Percentiles rank a stretch among this genome's conserved stretches.
phyloP scores from a whole-genome alignment of 2,797 vertebrate species.

The Gymnothorax reevesii region DNA sequence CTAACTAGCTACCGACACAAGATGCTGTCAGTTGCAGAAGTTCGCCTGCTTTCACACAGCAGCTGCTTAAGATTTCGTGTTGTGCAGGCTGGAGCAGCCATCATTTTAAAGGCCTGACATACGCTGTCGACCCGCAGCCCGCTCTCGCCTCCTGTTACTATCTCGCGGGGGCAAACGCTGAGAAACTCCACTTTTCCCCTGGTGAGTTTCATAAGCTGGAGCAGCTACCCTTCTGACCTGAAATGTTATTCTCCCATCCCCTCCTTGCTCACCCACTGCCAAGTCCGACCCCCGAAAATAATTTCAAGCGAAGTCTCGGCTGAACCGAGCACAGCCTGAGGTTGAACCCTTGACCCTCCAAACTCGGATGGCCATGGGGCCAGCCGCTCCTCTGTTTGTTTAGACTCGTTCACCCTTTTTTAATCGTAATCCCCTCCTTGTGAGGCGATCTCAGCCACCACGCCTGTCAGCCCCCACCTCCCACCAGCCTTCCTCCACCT shows the following conservation, averaged over 20 bases:
- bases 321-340: slow-evolving; percentile 52
- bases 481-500: slow-evolving; percentile 49
- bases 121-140: not conserved
- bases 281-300: slow-evolving; percentile 22
- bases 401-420: slow-evolving; percentile 15
- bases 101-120: slow-evolving; percentile 5
- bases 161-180: slow-evolving; percentile 9
- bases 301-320: slow-evolving; percentile 40
- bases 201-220: slow-evolving; percentile 25
- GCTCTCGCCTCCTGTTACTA: not conserved
- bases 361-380: slow-evolving; percentile 39
- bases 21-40: not conserved
- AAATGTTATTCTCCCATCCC: slow-evolving; percentile 40
- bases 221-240: slow-evolving; percentile 32
- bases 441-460: slow-evolving; percentile 7
- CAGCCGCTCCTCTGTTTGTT: slow-evolving; percentile 23
- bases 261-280: slow-evolving; percentile 40
- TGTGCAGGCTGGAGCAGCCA: not conserved
- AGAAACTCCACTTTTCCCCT: slow-evolving; percentile 27
- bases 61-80: too few relatives aligned
- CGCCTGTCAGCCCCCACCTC: slow-evolving; percentile 43
- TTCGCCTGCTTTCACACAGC: not conserved
- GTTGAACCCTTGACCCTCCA: slow-evolving; percentile 28
- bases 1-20: not conserved
- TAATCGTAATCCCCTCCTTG: slow-evolving; percentile 12